A percentile compares a stretch with the other conserved stretches of the same genome.
Evolutionary conservation across 2,797 vertebrate genomes (phyloP).

Genomic region (Erethizon dorsatum): DNA sequence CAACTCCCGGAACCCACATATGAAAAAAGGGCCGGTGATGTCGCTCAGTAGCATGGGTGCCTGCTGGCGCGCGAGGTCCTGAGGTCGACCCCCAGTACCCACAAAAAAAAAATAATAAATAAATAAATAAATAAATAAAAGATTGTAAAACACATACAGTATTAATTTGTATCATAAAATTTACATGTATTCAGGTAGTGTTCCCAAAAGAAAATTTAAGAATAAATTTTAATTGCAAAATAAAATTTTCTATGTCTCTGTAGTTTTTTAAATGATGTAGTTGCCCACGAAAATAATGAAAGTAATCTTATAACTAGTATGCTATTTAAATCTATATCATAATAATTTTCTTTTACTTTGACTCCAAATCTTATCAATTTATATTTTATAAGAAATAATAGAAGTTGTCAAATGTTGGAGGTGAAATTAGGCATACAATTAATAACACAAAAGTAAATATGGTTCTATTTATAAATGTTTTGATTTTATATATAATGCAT

Average conservation of each 20-base stretch:
- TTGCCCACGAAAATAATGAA: not conserved
- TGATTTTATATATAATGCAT: constrained; percentile 22
- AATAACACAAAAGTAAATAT: not conserved
- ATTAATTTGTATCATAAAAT: not conserved
- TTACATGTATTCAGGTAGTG: not conserved
- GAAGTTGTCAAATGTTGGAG: not conserved
- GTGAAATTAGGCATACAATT: not conserved
- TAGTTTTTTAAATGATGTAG: not conserved
- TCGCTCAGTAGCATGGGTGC: too few species aligned
- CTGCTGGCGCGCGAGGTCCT: too few species aligned
- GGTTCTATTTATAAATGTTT: not conserved
- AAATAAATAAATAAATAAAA: not conserved
- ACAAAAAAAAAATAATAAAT: too few species aligned
- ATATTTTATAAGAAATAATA: not conserved
- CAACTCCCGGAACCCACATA: too few species aligned
- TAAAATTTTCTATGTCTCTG: not conserved
- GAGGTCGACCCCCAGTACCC: too few species aligned
- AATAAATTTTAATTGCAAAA: constrained; percentile 16
- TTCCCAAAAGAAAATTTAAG: not conserved
- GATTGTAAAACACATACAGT: not conserved
- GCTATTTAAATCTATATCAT: not conserved
- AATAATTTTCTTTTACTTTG: not conserved
- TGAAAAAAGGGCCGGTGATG: too few species aligned
- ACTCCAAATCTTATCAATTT: constrained; percentile 22
- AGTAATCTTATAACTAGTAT: not conserved